Evolutionary conservation across 1,140 invertebrate genomes (phyloP), one percentile per base, ranked within the genome.

Genomic region (Brachionus manjavacas): DNA sequence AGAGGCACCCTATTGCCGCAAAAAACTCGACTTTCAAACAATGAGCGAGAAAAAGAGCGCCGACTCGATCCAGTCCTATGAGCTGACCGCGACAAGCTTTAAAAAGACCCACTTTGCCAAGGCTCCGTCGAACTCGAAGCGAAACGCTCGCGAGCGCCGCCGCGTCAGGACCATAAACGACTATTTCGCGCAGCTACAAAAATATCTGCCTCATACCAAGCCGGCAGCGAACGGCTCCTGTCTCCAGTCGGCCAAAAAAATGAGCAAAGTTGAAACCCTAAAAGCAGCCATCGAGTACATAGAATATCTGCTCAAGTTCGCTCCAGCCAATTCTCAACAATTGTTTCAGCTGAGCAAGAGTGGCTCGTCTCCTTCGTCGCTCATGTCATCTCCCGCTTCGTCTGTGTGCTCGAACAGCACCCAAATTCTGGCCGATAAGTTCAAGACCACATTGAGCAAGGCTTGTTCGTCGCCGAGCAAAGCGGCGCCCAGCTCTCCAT

Each of bases 241-340:
- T 14, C 12, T 81, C 46, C 7, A 64, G 31, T 35, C 49, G 23
- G 28, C 25, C 11, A 81, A 81, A 68, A 81, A 81, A 68, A 60
- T 81, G 79, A 81, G 79, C 79, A 81, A 81, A 64, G 79, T 81
- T 6, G 79, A 81, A 35, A 81, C 79, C 1, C 11, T 81, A 4
- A 81, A 81, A 46, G 79, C 79, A 46, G 79, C 79, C 20, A 81
- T 81, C 41, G 79, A 81, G 11, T 81, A 81, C 52, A 81, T 81
- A n/a, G 79, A 81, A 64, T 81, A 81, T 16, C 41, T 81, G 0
- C 1, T 64, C 11, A 68, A 60, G 43, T 81, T 81, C 64, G 79
- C 64, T n/a, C 79, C 79, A 4, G n/a, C 79, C 8, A 81, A 81
- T 81, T 46, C 14, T 14, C 79, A 81, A 4, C 76, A 60, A 25